Base-by-base conservation (phyloP, 2,797 vertebrate species). In the Esox lucius region DNA sequence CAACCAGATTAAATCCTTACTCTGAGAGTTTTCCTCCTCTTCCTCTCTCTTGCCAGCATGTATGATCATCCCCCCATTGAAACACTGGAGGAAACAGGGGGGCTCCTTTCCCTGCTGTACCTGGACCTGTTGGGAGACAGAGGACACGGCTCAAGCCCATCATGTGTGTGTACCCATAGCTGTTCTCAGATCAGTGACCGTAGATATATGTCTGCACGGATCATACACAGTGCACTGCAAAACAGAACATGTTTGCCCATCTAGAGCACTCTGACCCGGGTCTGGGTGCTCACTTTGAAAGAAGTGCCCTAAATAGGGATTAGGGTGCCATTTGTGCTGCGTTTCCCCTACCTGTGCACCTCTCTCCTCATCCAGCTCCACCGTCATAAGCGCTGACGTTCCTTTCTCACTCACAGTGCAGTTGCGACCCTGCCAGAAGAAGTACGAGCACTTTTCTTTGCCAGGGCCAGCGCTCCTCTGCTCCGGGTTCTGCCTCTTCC, bases 401-500 rank as follows among this genome's bases (percentile, higher is more conserved):
- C 98, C 98, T 79, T 99, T 99, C 91, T 99, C 98, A 26, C 94
- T 98, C 87, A 99, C 95, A 0, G 97, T 96, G 0, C 95, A 97
- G 87, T 98, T 94, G 17, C 96, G 93, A 76, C 98, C 98, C 93
- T 99, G 98, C 98, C 98, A 99, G 92, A 99, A 99, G 93, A 97
- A 99, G 86, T 98, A 99, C 69, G 96, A 96, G 70, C 97, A 98
- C 75, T 95, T 97, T 91, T 99, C 98, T 80, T 95, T 97, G 73
- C 98, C 98, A 0, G 93, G 90, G 8, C 93, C 94, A 0, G 93
- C 92, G 72, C 93, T 95, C 68, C 96, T 91, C 71, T 93, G 93
- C 76, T 98, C 97, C 0, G 95, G 96, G 85, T 96, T 97, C 85
- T 96, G 96, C 51, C 97, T 93, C 61, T 95, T 97, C 77, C 97